Conservation (phyloP, 2,888 invertebrate species). For the Drosophila atripex region DNA sequence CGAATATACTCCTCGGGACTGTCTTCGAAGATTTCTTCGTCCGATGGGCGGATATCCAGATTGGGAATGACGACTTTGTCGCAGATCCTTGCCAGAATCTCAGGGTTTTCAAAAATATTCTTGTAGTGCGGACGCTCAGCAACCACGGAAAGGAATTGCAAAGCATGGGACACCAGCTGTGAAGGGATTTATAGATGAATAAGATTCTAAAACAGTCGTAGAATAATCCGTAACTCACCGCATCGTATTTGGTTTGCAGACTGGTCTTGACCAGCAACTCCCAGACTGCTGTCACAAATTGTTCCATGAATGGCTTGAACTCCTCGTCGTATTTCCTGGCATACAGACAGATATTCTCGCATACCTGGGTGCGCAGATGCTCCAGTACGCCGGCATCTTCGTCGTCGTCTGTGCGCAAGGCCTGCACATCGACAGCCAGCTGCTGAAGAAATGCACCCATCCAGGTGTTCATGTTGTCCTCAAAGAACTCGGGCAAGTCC, state of each 20-base stretch:
- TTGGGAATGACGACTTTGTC: conserved; percentile 99
- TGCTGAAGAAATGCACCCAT: conserved; percentile 95
- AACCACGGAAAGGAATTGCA: conserved; percentile 97
- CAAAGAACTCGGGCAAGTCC: conserved; percentile 99
- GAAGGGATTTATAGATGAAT: neutral
- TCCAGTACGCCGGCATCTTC: conserved; percentile 95
- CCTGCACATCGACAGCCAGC: conserved; percentile 90
- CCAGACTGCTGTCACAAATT: conserved; percentile 98
- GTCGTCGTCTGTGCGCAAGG: conserved; percentile 91
- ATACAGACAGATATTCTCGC: conserved; percentile 97
- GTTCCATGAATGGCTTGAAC: conserved; percentile 93
- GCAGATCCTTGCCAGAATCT: conserved; percentile 94
- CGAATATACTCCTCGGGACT: conserved; percentile 99
- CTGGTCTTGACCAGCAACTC: conserved; percentile 93
- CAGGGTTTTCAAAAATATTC: conserved; percentile 93
- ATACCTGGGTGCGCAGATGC: conserved; percentile 96
- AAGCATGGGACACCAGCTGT: conserved; percentile 97
- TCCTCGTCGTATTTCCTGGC: conserved; percentile 99
- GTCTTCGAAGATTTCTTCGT: conserved; percentile 98
- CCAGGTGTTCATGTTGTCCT: conserved; percentile 98
- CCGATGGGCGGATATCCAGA: conserved; percentile 97
- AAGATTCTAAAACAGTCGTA: neutral
- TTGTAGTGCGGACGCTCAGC: conserved; percentile 96
- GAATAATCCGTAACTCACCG: conserved; percentile 85
- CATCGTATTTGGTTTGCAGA: conserved; percentile 94